A percentile compares a stretch with the other conserved stretches of the same genome.
Evolutionary conservation across 2,888 invertebrate genomes (phyloP).

Genomic region (Synanthedon myopaeformis): DNA sequence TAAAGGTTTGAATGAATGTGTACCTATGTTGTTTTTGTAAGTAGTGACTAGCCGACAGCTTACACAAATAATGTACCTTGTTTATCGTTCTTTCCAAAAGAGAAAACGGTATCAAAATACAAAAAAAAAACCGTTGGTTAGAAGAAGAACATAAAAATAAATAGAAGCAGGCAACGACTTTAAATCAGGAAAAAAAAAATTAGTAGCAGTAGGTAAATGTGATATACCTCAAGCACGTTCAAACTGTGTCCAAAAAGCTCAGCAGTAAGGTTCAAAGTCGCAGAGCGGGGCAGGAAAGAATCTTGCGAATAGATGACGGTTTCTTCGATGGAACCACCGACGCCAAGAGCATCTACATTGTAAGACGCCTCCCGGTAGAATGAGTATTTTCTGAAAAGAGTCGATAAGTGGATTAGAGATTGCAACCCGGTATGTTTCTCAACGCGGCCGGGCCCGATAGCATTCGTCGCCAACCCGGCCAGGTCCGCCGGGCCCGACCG

Average conservation of each 20-base stretch:
- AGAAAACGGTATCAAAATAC: too few relatives aligned
- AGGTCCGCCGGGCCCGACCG: too few relatives aligned
- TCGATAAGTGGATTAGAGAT: too few relatives aligned
- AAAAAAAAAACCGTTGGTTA: neutral
- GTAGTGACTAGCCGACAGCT: too few relatives aligned
- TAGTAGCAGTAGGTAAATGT: neutral
- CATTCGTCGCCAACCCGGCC: too few relatives aligned
- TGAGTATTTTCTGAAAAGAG: slow-evolving; percentile 75
- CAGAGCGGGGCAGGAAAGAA: slow-evolving; percentile 82
- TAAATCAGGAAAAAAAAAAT: neutral
- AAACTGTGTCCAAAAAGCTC: slow-evolving; percentile 83
- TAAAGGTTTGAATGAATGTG: too few relatives aligned
- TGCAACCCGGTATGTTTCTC: too few relatives aligned
- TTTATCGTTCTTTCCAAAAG: neutral
- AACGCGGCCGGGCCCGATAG: too few relatives aligned
- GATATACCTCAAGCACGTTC: slow-evolving; percentile 78
- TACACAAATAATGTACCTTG: too few relatives aligned
- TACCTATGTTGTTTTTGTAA: too few relatives aligned
- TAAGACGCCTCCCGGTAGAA: slow-evolving; percentile 82
- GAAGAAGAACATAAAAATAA: neutral
- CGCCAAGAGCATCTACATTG: slow-evolving; percentile 75
- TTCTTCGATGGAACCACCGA: slow-evolving; percentile 76
- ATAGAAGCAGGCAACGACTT: neutral
- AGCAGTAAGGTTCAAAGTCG: slow-evolving; percentile 78
- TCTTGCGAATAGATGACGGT: slow-evolving; percentile 87